Percentiles rank a stretch among this genome's conserved stretches.
phyloP scores from a whole-genome alignment of 2,113 vertebrate genomes.

The Hiodon alosoides region DNA sequence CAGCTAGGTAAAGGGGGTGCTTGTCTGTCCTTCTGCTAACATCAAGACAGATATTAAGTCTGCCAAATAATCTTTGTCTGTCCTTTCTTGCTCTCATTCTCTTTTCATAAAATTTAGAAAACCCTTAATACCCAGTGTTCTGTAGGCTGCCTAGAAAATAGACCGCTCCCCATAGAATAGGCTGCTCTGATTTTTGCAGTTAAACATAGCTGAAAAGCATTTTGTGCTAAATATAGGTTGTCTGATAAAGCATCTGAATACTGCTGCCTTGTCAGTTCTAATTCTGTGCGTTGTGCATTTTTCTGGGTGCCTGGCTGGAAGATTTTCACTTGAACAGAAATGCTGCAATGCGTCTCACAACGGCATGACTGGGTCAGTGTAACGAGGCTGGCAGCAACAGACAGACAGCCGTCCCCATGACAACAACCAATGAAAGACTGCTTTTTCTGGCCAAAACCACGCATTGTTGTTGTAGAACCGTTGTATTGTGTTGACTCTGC shows the following conservation, averaged over 20 bases:
- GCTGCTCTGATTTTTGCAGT: slow-evolving; percentile 20
- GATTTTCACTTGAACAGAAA: slow-evolving; percentile 53
- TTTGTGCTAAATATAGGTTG: slow-evolving; percentile 46
- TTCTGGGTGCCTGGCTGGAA: slow-evolving; percentile 19
- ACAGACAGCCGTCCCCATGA: slow-evolving; percentile 53
- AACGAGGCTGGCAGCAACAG: slow-evolving; percentile 53
- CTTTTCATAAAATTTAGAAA: neutral
- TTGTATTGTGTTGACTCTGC: slow-evolving; percentile 21
- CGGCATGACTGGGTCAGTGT: slow-evolving; percentile 66
- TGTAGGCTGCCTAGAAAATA: slow-evolving; percentile 33
- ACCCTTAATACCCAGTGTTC: slow-evolving; percentile 21
- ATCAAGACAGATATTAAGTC: neutral
- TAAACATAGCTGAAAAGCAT: slow-evolving; percentile 29
- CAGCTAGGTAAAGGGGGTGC: neutral
- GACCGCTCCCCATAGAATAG: slow-evolving; percentile 28
- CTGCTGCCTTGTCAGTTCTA: slow-evolving; percentile 20
- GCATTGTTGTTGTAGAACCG: slow-evolving; percentile 36
- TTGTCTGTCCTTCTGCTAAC: neutral
- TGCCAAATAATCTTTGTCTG: neutral
- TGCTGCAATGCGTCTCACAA: slow-evolving; percentile 74
- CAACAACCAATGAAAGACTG: slow-evolving; percentile 51
- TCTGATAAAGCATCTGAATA: slow-evolving; percentile 32
- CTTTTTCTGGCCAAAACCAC: slow-evolving; percentile 30
- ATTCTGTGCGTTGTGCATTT: slow-evolving; percentile 34
- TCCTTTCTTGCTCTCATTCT: slow-evolving; percentile 9